A percentile compares a stretch with the other conserved stretches of the same genome.
Evolutionary conservation across 2,113 vertebrate species (phyloP).

Genomic region (Entelurus aequoreus): DNA sequence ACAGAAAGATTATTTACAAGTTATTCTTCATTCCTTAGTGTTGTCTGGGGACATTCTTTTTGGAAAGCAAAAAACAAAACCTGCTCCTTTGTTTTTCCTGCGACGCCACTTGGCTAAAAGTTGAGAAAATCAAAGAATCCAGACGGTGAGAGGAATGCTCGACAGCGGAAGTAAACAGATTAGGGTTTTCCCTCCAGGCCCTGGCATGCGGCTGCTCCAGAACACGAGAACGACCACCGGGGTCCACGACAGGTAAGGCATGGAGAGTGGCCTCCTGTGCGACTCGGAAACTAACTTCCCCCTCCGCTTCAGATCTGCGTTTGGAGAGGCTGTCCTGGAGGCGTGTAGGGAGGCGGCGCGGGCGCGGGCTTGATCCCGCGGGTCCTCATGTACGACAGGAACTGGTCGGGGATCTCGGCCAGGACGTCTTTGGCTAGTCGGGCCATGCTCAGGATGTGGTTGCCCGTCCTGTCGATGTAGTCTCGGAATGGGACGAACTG

Average conservation of each 20-base stretch:
- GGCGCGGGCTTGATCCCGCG: slow-evolving; percentile 92
- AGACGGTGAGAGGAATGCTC: slow-evolving; percentile 72
- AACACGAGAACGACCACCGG: slow-evolving; percentile 39
- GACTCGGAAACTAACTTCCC: background rate
- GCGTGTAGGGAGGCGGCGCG: slow-evolving; percentile 90
- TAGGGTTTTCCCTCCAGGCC: slow-evolving; percentile 57
- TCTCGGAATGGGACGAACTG: slow-evolving; percentile 97
- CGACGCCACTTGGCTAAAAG: background rate
- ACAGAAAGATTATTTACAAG: slow-evolving; percentile 47
- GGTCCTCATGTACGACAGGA: slow-evolving; percentile 95
- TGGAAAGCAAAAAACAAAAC: slow-evolving; percentile 13
- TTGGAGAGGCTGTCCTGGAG: slow-evolving; percentile 79
- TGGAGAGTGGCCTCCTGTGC: slow-evolving; percentile 43
- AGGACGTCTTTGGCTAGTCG: slow-evolving; percentile 94
- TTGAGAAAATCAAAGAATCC: slow-evolving; percentile 38
- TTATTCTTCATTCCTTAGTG: slow-evolving; percentile 36
- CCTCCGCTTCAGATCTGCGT: slow-evolving; percentile 84
- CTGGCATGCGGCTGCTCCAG: slow-evolving; percentile 36
- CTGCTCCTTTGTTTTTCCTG: slow-evolving; percentile 11
- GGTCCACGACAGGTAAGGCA: slow-evolving; percentile 33
- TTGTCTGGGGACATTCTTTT: slow-evolving; percentile 51
- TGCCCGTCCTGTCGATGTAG: slow-evolving; percentile 92
- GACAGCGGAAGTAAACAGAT: slow-evolving; percentile 75
- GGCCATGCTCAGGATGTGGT: slow-evolving; percentile 94
- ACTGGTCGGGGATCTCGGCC: slow-evolving; percentile 95